Conservation (phyloP, 92 coral and sea anemone species). For the Phenganax marumi region DNA sequence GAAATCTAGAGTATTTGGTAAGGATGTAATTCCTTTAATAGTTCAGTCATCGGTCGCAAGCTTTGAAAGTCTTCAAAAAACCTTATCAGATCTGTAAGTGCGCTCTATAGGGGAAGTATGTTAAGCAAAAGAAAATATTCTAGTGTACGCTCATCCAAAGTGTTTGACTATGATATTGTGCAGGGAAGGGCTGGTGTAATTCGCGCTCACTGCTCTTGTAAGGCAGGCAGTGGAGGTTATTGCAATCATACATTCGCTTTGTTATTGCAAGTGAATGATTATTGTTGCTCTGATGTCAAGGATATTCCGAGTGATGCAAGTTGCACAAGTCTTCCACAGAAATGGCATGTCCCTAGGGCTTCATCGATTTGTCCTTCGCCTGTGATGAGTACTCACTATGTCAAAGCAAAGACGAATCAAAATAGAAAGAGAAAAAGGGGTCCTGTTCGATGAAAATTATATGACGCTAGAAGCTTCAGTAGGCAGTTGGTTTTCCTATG, state of each 20-base stretch:
- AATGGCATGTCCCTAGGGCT: conserved; percentile 59
- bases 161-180: conserved; percentile 29
- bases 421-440: conserved; percentile 45
- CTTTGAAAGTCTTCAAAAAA: conserved; percentile 32
- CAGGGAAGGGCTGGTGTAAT: too few species aligned
- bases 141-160: conserved; percentile 25
- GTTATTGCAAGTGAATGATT: conserved; percentile 56
- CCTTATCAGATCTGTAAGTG: conserved; percentile 48
- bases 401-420: conserved; percentile 47
- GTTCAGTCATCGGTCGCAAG: conserved; percentile 24
- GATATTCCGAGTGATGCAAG: conserved; percentile 60
- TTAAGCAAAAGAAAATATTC: conserved; percentile 51
- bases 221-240: too few species aligned
- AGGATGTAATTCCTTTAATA: conserved; percentile 5
- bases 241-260: conserved; percentile 62
- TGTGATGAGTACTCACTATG: conserved; percentile 60
- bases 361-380: conserved; percentile 51
- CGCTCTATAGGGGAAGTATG: conserved; percentile 51
- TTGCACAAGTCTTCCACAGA: conserved; percentile 58
- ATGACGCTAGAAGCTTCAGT: too few species aligned
- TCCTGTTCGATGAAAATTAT: conserved; percentile 58
- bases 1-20: not conserved
- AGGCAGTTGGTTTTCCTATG: too few species aligned
- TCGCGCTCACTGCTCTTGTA: too few species aligned
- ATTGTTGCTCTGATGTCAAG: conserved; percentile 31